phyloP scores from a whole-genome alignment of 2,888 invertebrate genomes.

The Imbricaverruca yamaguchii region DNA sequence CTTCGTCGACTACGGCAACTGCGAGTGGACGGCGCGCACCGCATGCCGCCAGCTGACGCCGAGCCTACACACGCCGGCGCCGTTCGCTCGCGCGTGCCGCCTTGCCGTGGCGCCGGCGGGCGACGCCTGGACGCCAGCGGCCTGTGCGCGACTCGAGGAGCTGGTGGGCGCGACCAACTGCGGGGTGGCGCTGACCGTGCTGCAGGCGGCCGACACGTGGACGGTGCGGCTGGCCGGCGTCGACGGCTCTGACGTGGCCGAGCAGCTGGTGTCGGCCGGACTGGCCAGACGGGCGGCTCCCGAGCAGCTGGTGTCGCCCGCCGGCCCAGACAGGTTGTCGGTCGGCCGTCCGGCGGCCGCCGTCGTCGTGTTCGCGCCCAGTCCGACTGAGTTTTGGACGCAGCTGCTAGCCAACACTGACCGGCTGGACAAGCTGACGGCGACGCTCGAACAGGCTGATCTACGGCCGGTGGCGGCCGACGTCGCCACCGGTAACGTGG shows the following conservation, averaged over 20 bases:
- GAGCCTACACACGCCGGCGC: not conserved
- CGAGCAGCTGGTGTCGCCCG: too few species aligned
- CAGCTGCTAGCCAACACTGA: conserved; percentile 7
- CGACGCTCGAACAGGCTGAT: not conserved
- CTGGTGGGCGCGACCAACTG: not conserved
- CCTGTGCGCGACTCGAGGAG: not conserved
- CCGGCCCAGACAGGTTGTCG: not conserved
- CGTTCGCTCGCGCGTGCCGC: not conserved
- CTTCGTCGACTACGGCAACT: not conserved
- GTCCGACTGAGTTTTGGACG: not conserved
- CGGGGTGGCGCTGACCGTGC: not conserved
- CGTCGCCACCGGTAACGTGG: not conserved
- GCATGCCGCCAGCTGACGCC: not conserved
- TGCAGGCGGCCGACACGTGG: not conserved
- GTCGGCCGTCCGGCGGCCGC: not conserved
- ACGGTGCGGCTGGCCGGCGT: not conserved
- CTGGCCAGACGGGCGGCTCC: not conserved
- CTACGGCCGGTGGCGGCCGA: not conserved
- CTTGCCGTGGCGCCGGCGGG: not conserved
- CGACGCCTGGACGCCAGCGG: not conserved
- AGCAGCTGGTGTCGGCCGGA: not conserved
- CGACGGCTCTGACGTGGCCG: not conserved
- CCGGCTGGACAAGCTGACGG: not conserved
- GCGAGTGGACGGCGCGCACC: not conserved
- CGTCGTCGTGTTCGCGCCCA: not conserved